These are phyloP conservation scores for Caenorhabditis japonica DNA, from an alignment of 2,888 invertebrate species.

Conservation along the genomic window DNA sequence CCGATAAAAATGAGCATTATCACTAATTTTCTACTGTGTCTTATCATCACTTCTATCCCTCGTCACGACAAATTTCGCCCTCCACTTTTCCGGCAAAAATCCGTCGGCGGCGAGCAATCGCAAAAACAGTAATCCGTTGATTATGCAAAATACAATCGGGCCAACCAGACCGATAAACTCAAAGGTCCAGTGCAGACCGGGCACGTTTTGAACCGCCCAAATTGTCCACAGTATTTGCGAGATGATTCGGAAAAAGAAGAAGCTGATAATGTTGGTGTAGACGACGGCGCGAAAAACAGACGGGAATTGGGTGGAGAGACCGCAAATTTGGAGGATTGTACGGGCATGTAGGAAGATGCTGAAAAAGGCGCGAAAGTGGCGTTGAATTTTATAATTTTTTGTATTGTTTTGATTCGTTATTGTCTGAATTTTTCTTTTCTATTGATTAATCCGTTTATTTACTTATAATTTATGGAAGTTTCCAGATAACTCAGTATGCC, in stretches of 20 bases:
- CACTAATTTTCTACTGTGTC: constrained; percentile 11
- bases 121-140: constrained; percentile 68
- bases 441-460: background rate
- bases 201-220: constrained; percentile 51
- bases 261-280: constrained; percentile 65
- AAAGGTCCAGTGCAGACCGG: constrained; percentile 63
- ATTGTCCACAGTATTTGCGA: constrained; percentile 66
- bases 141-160: constrained; percentile 62
- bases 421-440: background rate
- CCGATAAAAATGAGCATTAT: too few relatives aligned
- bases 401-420: background rate
- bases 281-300: constrained; percentile 53
- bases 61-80: constrained; percentile 23
- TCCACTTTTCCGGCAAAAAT: constrained; percentile 51
- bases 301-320: constrained; percentile 44
- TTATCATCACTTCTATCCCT: constrained; percentile 24
- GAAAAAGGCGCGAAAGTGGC: constrained; percentile 34
- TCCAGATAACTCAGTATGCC: too few relatives aligned
- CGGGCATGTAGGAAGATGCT: constrained; percentile 72
- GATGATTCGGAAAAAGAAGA: constrained; percentile 68
- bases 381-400: constrained; percentile 4
- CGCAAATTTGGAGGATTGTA: constrained; percentile 69
- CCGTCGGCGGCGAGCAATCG: constrained; percentile 72
- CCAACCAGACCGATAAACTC: constrained; percentile 52
- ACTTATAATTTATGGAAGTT: too few relatives aligned